These are phyloP conservation scores for Polymixis lichenea DNA, from an alignment of 2,888 invertebrate species.

Conservation along the genomic window DNA sequence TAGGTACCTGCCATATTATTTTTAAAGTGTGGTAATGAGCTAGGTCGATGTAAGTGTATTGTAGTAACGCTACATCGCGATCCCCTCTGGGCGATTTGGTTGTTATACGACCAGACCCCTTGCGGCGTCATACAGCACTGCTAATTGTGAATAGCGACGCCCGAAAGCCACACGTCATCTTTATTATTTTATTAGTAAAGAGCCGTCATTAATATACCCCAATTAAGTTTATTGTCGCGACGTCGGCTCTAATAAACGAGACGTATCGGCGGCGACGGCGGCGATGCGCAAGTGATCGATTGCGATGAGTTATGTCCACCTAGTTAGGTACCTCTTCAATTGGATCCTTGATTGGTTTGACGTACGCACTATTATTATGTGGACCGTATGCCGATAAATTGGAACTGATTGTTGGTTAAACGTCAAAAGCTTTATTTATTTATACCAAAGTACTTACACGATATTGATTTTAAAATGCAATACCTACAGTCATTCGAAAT, in stretches of 20 bases:
- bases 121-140: conserved; percentile 37
- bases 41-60: background rate
- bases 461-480: conserved; percentile 56
- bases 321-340: conserved; percentile 90
- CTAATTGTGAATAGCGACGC: conserved; percentile 82
- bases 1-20: background rate
- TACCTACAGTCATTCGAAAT: conserved; percentile 48
- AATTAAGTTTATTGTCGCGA: conserved; percentile 88
- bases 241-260: conserved; percentile 86
- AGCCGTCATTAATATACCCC: conserved; percentile 86
- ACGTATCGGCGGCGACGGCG: conserved; percentile 79
- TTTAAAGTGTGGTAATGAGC: conserved; percentile 2
- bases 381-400: conserved; percentile 83
- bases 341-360: conserved; percentile 89
- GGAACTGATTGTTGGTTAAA: conserved; percentile 85
- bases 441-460: conserved; percentile 37
- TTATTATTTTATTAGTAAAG: conserved; percentile 88
- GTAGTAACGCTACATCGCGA: conserved; percentile 5
- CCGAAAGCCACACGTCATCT: conserved; percentile 81
- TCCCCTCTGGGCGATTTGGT: conserved; percentile 10
- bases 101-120: conserved; percentile 30
- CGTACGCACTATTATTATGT: conserved; percentile 85
- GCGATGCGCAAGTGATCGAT: conserved; percentile 86
- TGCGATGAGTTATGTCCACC: conserved; percentile 86
- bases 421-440: conserved; percentile 71